Evolutionary conservation across 2,888 invertebrate species (phyloP).

Genomic region (Drosophila rubida): DNA sequence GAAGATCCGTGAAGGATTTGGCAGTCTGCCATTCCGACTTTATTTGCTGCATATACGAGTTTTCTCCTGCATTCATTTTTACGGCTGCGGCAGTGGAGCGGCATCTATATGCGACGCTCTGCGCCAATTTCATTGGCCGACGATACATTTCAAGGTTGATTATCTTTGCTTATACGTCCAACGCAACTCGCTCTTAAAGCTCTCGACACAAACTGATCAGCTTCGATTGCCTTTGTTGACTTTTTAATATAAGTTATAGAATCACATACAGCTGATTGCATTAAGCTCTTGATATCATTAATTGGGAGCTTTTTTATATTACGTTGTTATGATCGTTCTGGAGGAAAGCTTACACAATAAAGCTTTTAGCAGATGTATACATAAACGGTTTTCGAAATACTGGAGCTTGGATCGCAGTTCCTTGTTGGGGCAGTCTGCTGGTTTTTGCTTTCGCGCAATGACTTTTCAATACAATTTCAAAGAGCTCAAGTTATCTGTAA

Average conservation of each 20-base stretch:
- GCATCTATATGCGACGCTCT: constrained; percentile 4
- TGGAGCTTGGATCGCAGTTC: neutral
- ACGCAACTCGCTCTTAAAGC: neutral
- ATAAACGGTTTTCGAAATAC: neutral
- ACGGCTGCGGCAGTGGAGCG: constrained; percentile 11
- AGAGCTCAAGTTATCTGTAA: no score
- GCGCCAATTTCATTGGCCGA: neutral
- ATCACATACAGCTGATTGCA: neutral
- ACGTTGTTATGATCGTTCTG: neutral
- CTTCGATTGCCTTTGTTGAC: neutral
- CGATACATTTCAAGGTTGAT: constrained; percentile 21
- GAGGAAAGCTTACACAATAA: neutral
- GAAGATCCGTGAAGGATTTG: constrained; percentile 65
- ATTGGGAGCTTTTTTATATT: neutral
- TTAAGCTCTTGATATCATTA: neutral
- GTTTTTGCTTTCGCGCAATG: no score
- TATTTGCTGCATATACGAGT: constrained; percentile 38
- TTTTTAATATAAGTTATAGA: neutral
- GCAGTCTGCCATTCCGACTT: constrained; percentile 65
- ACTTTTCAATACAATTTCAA: no score
- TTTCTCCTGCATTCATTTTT: constrained; percentile 14
- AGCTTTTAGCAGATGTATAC: neutral
- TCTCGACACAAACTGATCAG: neutral
- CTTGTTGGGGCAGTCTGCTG: neutral
- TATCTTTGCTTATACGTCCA: neutral